phyloP scores from a whole-genome alignment of 1,140 invertebrate species.

The Conus betulinus region DNA sequence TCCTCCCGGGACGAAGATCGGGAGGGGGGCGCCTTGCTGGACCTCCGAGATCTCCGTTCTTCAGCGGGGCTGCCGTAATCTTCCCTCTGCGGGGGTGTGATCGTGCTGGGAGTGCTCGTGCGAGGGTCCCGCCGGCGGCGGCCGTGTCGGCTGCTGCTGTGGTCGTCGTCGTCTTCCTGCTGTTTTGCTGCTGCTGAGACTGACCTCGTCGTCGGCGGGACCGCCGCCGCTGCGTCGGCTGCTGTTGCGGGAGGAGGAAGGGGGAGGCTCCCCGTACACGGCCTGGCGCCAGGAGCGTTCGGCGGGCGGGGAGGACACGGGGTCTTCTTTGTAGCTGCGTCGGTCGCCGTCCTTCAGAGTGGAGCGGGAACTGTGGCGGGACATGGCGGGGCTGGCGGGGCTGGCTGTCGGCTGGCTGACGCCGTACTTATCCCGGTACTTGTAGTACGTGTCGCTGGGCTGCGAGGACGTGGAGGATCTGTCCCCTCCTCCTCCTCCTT shows the following conservation, averaged over 20 bases:
- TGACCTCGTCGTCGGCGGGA: constrained; percentile 47
- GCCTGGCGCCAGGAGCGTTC: constrained; percentile 69
- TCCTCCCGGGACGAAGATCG: constrained; percentile 67
- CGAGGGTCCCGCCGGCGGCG: constrained; percentile 44
- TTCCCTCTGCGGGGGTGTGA: constrained; percentile 30
- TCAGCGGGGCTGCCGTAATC: constrained; percentile 43
- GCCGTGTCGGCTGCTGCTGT: constrained; percentile 43
- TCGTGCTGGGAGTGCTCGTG: constrained; percentile 63
- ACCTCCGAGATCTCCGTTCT: constrained; percentile 49
- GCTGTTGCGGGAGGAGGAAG: constrained; percentile 17
- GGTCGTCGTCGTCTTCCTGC: constrained; percentile 46
- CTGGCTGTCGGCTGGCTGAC: not conserved
- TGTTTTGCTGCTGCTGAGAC: constrained; percentile 42
- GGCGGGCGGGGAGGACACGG: constrained; percentile 54
- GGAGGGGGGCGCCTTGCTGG: constrained; percentile 50
- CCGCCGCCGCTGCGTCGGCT: constrained; percentile 36
- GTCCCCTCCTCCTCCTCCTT: constrained; percentile 46
- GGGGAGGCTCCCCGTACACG: constrained; percentile 65
- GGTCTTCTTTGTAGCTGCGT: constrained; percentile 49
- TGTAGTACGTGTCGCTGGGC: constrained; percentile 62
- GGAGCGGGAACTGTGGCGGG: constrained; percentile 40
- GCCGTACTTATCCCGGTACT: constrained; percentile 61
- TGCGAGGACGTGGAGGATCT: constrained; percentile 2
- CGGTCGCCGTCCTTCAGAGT: constrained; percentile 42
- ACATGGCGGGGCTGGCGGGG: constrained; percentile 30